These are phyloP conservation scores for Melanargia galathea DNA, from an alignment of 2,888 invertebrate species.

Conservation along the genomic window DNA sequence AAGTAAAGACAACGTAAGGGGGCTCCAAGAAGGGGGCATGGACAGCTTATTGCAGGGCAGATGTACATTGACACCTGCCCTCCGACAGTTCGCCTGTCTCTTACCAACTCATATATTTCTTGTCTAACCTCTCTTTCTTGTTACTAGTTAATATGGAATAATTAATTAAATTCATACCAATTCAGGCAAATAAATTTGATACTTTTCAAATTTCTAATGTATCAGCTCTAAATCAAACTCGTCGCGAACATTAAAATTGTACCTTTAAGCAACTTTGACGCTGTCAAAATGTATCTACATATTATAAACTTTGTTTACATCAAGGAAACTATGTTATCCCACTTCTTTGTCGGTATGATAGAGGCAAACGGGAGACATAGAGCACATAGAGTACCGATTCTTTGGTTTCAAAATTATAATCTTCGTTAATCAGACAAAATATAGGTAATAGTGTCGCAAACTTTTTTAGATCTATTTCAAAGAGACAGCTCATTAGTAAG, in stretches of 20 bases:
- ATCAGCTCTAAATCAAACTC: slow-evolving; percentile 30
- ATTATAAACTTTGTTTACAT: slow-evolving; percentile 38
- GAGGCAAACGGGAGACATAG: too few species aligned
- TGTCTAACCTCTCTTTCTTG: slow-evolving; percentile 49
- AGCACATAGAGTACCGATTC: too few species aligned
- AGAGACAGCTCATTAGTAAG: too few species aligned
- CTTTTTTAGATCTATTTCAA: too few species aligned
- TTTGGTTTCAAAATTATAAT: too few species aligned
- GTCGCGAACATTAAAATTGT: slow-evolving; percentile 14
- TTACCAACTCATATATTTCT: slow-evolving; percentile 47
- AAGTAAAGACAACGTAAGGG: slow-evolving; percentile 45
- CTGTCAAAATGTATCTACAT: slow-evolving; percentile 26
- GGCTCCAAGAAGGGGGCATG: slow-evolving; percentile 51
- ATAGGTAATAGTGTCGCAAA: too few species aligned
- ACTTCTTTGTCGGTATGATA: neutral
- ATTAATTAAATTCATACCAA: slow-evolving; percentile 45
- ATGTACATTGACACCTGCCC: slow-evolving; percentile 72
- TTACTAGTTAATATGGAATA: slow-evolving; percentile 46
- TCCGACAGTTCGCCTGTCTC: slow-evolving; percentile 58
- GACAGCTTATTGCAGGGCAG: slow-evolving; percentile 62
- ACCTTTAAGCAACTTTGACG: slow-evolving; percentile 27
- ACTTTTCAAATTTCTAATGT: slow-evolving; percentile 35
- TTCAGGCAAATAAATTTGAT: slow-evolving; percentile 44
- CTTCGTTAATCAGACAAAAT: too few species aligned
- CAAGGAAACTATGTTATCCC: slow-evolving; percentile 22